A percentile compares a stretch with the other conserved stretches of the same genome.
Conservation (phyloP, 2,113 vertebrate species). For the Myxocyprinus asiaticus region DNA sequence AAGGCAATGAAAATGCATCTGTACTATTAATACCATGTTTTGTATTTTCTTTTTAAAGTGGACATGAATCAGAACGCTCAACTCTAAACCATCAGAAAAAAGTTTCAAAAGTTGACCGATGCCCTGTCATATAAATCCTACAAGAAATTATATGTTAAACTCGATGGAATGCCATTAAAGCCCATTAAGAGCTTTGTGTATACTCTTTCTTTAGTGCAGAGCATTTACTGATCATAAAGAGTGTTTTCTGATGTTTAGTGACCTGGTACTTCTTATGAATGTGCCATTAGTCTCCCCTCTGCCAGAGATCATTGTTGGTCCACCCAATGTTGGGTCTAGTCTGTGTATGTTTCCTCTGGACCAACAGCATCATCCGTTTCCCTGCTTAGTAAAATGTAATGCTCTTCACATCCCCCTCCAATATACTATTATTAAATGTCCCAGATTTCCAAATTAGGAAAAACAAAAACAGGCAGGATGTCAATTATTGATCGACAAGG, state of each 20-base stretch:
- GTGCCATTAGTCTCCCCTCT: neutral
- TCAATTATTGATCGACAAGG: conserved; percentile 54
- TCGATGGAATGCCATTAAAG: neutral
- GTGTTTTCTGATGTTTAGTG: neutral
- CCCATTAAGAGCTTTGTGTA: neutral
- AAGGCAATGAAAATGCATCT: too few species aligned
- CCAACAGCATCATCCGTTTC: conserved; percentile 49
- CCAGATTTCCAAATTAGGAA: conserved; percentile 58
- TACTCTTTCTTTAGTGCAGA: neutral
- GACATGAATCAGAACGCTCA: too few species aligned
- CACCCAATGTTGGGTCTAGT: neutral
- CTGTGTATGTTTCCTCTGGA: neutral
- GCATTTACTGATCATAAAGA: neutral
- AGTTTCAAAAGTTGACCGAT: too few species aligned
- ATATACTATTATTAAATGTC: conserved; percentile 65
- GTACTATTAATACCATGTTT: too few species aligned
- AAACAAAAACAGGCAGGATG: conserved; percentile 55
- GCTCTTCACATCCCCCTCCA: conserved; percentile 49
- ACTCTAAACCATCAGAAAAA: too few species aligned
- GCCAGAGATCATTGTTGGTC: neutral
- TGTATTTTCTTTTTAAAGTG: too few species aligned
- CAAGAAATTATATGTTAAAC: neutral
- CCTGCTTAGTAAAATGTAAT: conserved; percentile 52
- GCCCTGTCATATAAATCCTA: too few species aligned
- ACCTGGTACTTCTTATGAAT: neutral